Conservation (phyloP, 2,797 vertebrate species). For the Coracias cyanogaster region DNA sequence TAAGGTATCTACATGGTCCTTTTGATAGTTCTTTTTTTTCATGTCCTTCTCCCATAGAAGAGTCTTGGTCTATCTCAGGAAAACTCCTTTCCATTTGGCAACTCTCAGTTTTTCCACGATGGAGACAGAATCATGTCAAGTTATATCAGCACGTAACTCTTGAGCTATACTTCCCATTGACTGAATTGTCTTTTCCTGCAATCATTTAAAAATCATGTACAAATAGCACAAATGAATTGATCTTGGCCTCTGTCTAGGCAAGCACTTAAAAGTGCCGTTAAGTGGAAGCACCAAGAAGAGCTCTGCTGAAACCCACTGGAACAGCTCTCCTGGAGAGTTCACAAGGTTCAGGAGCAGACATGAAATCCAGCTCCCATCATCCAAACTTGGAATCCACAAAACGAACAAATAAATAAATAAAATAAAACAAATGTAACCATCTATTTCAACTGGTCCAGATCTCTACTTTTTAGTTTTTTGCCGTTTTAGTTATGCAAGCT, state of each 20-base stretch:
- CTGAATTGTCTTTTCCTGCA: background rate
- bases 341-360: background rate
- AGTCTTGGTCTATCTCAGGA: background rate
- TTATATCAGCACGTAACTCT: background rate
- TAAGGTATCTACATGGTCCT: background rate
- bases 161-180: background rate
- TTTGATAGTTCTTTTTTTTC: background rate
- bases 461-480: background rate
- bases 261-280: background rate
- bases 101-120: background rate
- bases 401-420: background rate
- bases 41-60: background rate
- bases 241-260: background rate
- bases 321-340: background rate
- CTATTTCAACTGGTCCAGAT: background rate
- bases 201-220: background rate
- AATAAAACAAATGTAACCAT: background rate
- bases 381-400: background rate
- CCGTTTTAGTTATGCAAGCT: background rate
- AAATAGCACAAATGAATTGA: background rate
- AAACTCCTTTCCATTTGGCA: background rate
- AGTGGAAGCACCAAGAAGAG: background rate
- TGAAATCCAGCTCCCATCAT: background rate
- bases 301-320: accelerated
- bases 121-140: background rate